Percentiles rank a stretch among this genome's conserved stretches.
These are phyloP conservation scores for Gymnosoma rotundatum DNA, from an alignment of 2,888 invertebrate species.

Conservation along the genomic window DNA sequence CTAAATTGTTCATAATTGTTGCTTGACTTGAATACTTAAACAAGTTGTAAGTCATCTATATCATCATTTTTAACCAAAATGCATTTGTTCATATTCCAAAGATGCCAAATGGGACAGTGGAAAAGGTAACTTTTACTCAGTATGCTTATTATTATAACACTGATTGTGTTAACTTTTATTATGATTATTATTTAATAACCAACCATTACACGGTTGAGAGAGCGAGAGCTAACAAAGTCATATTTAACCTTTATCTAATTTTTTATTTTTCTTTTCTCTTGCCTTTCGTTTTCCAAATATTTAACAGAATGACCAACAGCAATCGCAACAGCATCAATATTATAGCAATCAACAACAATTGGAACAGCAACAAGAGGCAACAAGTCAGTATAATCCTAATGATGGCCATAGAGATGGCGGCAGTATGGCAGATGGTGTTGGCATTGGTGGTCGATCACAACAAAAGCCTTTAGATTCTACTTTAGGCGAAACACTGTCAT, in stretches of 20 bases:
- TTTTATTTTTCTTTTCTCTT: slow-evolving; percentile 4
- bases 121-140: not conserved
- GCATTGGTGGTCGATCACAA: slow-evolving; percentile 31
- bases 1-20: slow-evolving; percentile 57
- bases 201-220: slow-evolving; percentile 7
- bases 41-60: slow-evolving; percentile 15
- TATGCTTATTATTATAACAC: slow-evolving; percentile 18
- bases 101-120: not conserved
- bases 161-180: slow-evolving; percentile 35
- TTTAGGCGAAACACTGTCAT: slow-evolving; percentile 84
- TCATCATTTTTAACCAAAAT: slow-evolving; percentile 7
- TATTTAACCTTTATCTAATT: slow-evolving; percentile 30
- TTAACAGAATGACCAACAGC: slow-evolving; percentile 77
- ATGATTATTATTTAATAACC: slow-evolving; percentile 41
- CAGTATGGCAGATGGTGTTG: slow-evolving; percentile 25
- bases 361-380: slow-evolving; percentile 73
- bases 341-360: slow-evolving; percentile 71
- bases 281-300: not conserved
- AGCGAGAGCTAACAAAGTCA: slow-evolving; percentile 2
- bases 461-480: slow-evolving; percentile 53
- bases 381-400: slow-evolving; percentile 60
- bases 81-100: slow-evolving; percentile 22
- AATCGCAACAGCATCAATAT: slow-evolving; percentile 71
- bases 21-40: slow-evolving; percentile 42
- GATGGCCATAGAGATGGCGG: slow-evolving; percentile 41